Percentiles rank a stretch among this genome's conserved stretches.
Conservation (phyloP, 2,888 invertebrate species). For the Rhodophaea formosa region DNA sequence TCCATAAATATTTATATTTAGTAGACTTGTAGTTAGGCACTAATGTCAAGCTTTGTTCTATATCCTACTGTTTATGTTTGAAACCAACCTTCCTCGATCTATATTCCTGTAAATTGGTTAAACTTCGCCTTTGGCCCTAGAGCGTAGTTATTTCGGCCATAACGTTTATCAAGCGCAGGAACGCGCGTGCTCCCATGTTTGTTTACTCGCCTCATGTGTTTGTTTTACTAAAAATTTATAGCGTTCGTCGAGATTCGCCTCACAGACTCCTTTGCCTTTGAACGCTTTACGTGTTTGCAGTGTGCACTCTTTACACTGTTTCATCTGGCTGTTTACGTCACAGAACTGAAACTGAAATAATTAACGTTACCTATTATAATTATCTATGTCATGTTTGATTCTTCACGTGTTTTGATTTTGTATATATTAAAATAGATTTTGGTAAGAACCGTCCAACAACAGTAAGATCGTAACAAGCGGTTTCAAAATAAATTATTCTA, state of each 20-base stretch:
- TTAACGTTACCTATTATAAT: background rate
- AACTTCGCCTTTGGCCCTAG: constrained; percentile 18
- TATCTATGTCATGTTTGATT: background rate
- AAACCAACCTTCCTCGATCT: background rate
- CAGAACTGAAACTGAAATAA: constrained; percentile 10
- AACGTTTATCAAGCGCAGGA: constrained; percentile 25
- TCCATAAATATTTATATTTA: no score
- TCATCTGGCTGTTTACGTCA: constrained; percentile 20
- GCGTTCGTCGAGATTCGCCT: constrained; percentile 56
- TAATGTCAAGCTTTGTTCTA: background rate
- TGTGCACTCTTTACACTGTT: constrained; percentile 39
- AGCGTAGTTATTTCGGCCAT: constrained; percentile 11
- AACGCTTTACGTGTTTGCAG: constrained; percentile 50
- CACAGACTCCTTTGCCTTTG: constrained; percentile 51
- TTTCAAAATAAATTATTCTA: no score
- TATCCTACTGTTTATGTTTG: background rate
- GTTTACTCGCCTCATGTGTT: constrained; percentile 58
- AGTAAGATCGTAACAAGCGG: no score
- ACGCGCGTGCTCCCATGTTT: constrained; percentile 56
- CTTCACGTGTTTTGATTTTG: background rate
- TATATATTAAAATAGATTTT: background rate
- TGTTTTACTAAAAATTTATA: constrained; percentile 71
- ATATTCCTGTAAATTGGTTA: constrained; percentile 1
- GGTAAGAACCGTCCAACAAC: background rate
- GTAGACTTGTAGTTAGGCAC: background rate